These are phyloP conservation scores for Genyomyrus donnyi DNA, from an alignment of 2,113 vertebrate genomes.

Conservation along the genomic window DNA sequence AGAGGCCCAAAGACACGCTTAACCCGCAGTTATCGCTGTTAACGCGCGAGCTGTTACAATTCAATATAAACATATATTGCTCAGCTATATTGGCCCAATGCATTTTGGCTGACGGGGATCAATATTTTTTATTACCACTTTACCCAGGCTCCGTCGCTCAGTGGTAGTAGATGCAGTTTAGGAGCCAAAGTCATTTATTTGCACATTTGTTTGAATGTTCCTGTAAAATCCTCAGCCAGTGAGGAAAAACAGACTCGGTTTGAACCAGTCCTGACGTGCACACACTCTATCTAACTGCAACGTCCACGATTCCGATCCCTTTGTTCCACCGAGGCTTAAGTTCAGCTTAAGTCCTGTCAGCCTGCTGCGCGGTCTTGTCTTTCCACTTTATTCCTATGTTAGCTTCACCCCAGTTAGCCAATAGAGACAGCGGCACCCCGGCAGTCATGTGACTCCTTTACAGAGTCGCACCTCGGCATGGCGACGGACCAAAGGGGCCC, in stretches of 20 bases:
- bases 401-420: not conserved
- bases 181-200: slow-evolving; percentile 38
- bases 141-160: slow-evolving; percentile 46
- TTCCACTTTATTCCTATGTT: not conserved
- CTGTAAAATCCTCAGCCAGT: not conserved
- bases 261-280: not conserved
- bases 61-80: slow-evolving; percentile 36
- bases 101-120: slow-evolving; percentile 51
- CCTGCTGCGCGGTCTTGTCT: not conserved
- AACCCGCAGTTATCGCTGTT: slow-evolving; percentile 48
- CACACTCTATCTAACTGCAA: not conserved
- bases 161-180: slow-evolving; percentile 50
- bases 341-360: not conserved
- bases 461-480: not conserved
- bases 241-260: not conserved
- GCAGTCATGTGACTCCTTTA: not conserved
- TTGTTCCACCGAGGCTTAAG: not conserved
- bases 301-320: not conserved
- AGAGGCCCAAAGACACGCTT: slow-evolving; percentile 29
- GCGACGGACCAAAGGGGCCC: not conserved
- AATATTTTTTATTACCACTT: slow-evolving; percentile 60
- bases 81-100: slow-evolving; percentile 46
- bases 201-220: slow-evolving; percentile 16
- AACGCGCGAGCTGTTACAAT: slow-evolving; percentile 49
- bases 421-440: not conserved